Conservation (phyloP, 2,797 vertebrate genomes). For the Moxostoma hubbsi region DNA sequence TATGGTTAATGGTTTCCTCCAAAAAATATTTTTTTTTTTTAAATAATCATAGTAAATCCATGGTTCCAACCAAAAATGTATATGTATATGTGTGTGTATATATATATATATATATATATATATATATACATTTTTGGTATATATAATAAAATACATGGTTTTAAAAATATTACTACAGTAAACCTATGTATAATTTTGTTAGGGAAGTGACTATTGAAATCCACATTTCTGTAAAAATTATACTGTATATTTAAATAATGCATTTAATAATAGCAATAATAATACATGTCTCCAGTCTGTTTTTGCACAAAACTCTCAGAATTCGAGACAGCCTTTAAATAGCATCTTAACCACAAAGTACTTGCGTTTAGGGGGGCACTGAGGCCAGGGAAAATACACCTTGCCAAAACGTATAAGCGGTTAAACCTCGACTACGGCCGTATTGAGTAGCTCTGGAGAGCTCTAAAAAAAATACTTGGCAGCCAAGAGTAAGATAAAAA, state of each 20-base stretch:
- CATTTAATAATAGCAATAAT: conserved; percentile 8
- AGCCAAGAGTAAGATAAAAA: conserved; percentile 40
- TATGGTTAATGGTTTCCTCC: too few relatives aligned
- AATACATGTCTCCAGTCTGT: conserved; percentile 10
- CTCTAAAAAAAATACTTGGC: conserved; percentile 60
- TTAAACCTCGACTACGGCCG: conserved; percentile 58
- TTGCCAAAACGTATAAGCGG: conserved; percentile 69
- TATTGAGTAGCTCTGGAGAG: conserved; percentile 74
- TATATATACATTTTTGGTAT: too few relatives aligned
- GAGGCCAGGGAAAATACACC: conserved; percentile 54
- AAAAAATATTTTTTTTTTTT: too few relatives aligned
- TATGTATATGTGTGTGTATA: too few relatives aligned
- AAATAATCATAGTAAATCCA: too few relatives aligned
- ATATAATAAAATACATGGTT: too few relatives aligned
- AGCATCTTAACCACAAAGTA: conserved; percentile 71
- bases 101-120: too few relatives aligned
- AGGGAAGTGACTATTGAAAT: conserved; percentile 45
- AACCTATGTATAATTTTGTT: conserved; percentile 33
- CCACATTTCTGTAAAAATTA: background rate
- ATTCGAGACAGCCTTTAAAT: conserved; percentile 72
- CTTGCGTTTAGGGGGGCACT: conserved; percentile 70
- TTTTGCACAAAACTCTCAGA: conserved; percentile 30
- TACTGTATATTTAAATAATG: background rate
- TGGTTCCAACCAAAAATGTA: too few relatives aligned
- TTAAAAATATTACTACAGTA: too few relatives aligned